These are phyloP conservation scores for Anableps anableps DNA, from an alignment of 2,797 vertebrate species.

Conservation along the genomic window DNA sequence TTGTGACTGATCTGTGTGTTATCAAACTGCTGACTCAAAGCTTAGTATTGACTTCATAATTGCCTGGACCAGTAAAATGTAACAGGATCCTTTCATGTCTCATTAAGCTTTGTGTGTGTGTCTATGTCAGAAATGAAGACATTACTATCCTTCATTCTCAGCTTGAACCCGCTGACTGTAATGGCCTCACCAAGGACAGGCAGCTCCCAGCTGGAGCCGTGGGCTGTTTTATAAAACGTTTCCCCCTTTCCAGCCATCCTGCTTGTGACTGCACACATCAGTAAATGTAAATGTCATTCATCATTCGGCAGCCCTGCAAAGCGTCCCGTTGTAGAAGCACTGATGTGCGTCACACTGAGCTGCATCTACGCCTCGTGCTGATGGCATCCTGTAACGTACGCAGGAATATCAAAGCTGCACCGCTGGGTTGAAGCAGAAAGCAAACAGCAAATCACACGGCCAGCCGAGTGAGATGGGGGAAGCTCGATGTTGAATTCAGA, in stretches of 20 bases:
- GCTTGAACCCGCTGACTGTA: constrained; percentile 18
- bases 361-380: not conserved
- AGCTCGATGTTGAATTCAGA: constrained; percentile 17
- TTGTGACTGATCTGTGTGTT: constrained; percentile 5
- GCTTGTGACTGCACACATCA: not conserved
- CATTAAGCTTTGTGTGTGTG: not conserved
- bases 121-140: not conserved
- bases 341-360: not conserved
- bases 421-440: not conserved
- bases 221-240: constrained; percentile 23
- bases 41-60: constrained; percentile 18
- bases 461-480: constrained; percentile 14
- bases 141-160: constrained; percentile 24
- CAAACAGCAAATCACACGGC: constrained; percentile 28
- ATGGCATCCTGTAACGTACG: rapidly evolving
- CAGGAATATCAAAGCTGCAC: constrained; percentile 7
- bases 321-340: not conserved
- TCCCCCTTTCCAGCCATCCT: not conserved
- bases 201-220: constrained; percentile 13
- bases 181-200: constrained; percentile 20
- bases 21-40: constrained; percentile 4
- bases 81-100: not conserved
- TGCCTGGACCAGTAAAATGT: not conserved
- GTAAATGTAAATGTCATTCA: constrained; percentile 6
- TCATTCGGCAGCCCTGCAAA: constrained; percentile 2